Conservation (phyloP, 2,888 invertebrate genomes). For the Gymnoscelis rufifasciata region DNA sequence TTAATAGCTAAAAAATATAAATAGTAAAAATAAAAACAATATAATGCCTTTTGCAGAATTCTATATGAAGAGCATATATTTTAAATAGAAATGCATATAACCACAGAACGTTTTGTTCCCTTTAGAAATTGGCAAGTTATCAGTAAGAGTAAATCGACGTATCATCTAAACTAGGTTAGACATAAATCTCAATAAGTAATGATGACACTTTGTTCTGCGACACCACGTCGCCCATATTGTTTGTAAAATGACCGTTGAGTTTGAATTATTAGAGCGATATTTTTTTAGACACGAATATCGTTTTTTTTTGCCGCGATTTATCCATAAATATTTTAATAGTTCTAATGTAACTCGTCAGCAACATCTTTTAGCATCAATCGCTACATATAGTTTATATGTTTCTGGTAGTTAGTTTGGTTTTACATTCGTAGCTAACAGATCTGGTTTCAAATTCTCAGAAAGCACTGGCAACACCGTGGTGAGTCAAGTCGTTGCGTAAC, state of each 20-base stretch:
- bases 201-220: constrained; percentile 23
- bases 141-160: constrained; percentile 13
- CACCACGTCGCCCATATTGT: constrained; percentile 14
- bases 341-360: too few species aligned
- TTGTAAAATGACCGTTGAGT: constrained; percentile 11
- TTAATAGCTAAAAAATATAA: too few species aligned
- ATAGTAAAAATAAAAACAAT: too few species aligned
- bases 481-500: constrained; percentile 14
- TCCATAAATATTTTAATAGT: too few species aligned
- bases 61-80: not conserved
- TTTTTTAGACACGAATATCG: too few species aligned
- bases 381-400: too few species aligned
- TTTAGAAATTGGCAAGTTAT: constrained; percentile 17
- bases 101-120: not conserved
- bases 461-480: constrained; percentile 8
- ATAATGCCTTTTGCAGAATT: too few species aligned
- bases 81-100: not conserved
- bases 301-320: too few species aligned
- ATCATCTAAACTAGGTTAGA: constrained; percentile 20
- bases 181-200: constrained; percentile 23
- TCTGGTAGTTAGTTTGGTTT: too few species aligned
- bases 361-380: too few species aligned
- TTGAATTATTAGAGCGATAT: constrained; percentile 7
- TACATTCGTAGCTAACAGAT: not conserved
- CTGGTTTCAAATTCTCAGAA: constrained; percentile 17